These are phyloP conservation scores for Ficedula albicollis DNA, from an alignment of 2,797 vertebrate genomes.

Conservation along the genomic window DNA sequence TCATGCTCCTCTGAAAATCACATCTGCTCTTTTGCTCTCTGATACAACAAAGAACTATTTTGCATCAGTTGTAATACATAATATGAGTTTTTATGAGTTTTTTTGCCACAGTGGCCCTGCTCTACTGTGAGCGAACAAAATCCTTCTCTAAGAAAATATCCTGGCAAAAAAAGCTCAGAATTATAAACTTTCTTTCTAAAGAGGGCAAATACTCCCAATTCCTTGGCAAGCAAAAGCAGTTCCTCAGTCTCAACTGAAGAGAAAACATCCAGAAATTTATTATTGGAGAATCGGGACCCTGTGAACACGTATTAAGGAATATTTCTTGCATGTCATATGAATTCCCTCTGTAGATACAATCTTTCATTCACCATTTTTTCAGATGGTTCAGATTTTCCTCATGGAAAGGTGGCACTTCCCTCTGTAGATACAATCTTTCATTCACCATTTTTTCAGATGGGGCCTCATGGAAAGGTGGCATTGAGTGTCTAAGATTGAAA, in stretches of 20 bases:
- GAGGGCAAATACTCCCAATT: not conserved
- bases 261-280: not conserved
- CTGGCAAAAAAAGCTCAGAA: not conserved
- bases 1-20: not conserved
- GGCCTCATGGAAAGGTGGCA: not conserved
- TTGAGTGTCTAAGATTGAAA: not conserved
- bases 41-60: too few relatives aligned
- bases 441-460: fast-evolving
- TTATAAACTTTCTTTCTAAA: not conserved
- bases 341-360: not conserved
- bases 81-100: not conserved
- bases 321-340: not conserved
- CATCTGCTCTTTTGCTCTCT: not conserved
- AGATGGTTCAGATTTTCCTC: not conserved
- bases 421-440: not conserved
- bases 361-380: not conserved
- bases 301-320: fast-evolving
- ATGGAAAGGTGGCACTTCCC: not conserved
- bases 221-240: not conserved
- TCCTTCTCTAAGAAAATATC: not conserved
- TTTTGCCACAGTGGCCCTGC: not conserved
- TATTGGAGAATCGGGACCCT: not conserved
- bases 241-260: not conserved
- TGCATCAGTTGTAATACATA: too few relatives aligned
- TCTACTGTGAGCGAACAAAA: not conserved